Conservation (phyloP, 2,113 vertebrate genomes). For the Romanogobio albipinnatus region DNA sequence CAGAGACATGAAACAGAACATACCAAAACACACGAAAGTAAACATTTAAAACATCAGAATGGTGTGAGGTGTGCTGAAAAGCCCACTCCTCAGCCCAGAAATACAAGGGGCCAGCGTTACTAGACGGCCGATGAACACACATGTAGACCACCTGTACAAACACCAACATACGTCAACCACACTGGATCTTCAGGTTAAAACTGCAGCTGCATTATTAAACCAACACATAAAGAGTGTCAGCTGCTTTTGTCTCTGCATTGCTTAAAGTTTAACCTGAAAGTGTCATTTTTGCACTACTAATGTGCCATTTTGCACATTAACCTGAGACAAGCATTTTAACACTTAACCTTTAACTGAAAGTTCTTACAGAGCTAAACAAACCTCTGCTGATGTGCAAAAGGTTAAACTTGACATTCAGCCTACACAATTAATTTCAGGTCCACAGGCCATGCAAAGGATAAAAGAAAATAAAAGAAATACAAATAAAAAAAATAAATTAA, state of each 20-base stretch:
- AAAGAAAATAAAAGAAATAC: not conserved
- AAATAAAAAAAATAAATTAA: not conserved
- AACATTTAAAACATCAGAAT: not conserved
- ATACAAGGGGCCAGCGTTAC: constrained; percentile 3
- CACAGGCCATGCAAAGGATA: not conserved
- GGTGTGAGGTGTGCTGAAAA: constrained; percentile 11
- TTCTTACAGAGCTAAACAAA: not conserved
- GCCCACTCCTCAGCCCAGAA: not conserved
- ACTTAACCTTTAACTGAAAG: not conserved
- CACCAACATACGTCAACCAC: constrained; percentile 3
- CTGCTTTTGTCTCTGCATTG: not conserved
- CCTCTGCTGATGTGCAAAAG: not conserved
- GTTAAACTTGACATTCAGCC: not conserved
- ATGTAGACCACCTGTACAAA: constrained; percentile 33
- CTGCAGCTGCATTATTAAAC: not conserved
- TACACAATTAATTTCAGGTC: not conserved
- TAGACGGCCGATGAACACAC: not conserved
- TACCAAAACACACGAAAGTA: constrained; percentile 24
- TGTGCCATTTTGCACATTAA: constrained; percentile 13
- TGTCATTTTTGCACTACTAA: not conserved
- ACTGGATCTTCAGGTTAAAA: not conserved
- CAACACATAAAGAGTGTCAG: not conserved
- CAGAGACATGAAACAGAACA: constrained; percentile 30
- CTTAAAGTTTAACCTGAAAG: constrained; percentile 6
- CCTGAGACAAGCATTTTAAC: not conserved